Percentiles rank a stretch among this genome's conserved stretches.
phyloP scores from a whole-genome alignment of 2,888 invertebrate genomes.

The Germaria angustata region DNA sequence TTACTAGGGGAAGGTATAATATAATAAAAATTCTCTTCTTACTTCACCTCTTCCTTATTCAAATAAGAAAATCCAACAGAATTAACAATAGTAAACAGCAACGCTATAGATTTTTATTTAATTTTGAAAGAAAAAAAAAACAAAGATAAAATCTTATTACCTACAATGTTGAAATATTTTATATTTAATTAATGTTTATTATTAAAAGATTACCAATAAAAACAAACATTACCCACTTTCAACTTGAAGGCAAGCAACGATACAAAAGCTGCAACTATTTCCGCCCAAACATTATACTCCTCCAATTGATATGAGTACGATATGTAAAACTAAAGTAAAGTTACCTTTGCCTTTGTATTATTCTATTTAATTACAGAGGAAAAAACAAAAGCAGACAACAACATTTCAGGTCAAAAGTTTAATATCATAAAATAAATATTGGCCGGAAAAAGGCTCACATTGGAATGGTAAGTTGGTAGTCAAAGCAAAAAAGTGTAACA shows the following conservation, averaged over 20 bases:
- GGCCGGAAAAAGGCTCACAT: background rate
- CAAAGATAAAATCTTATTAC: slow-evolving; percentile 51
- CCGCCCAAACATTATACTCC: background rate
- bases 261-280: background rate
- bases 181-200: slow-evolving; percentile 59
- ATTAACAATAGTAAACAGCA: background rate
- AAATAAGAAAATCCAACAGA: background rate
- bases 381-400: slow-evolving; percentile 4
- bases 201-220: slow-evolving; percentile 51
- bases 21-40: background rate
- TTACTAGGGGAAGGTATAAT: no score
- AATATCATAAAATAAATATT: slow-evolving; percentile 63
- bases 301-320: background rate
- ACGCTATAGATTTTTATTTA: slow-evolving; percentile 22
- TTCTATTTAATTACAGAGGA: slow-evolving; percentile 54
- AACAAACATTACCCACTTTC: slow-evolving; percentile 55
- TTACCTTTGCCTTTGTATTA: slow-evolving; percentile 27
- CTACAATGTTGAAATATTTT: slow-evolving; percentile 30
- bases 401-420: slow-evolving; percentile 64
- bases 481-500: slow-evolving; percentile 49
- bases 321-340: slow-evolving; percentile 29
- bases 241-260: background rate
- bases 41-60: background rate
- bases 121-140: slow-evolving; percentile 21
- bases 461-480: slow-evolving; percentile 11